A percentile compares a stretch with the other conserved stretches of the same genome.
Conservation (phyloP, 2,113 vertebrate genomes). For the Passer montanus region DNA sequence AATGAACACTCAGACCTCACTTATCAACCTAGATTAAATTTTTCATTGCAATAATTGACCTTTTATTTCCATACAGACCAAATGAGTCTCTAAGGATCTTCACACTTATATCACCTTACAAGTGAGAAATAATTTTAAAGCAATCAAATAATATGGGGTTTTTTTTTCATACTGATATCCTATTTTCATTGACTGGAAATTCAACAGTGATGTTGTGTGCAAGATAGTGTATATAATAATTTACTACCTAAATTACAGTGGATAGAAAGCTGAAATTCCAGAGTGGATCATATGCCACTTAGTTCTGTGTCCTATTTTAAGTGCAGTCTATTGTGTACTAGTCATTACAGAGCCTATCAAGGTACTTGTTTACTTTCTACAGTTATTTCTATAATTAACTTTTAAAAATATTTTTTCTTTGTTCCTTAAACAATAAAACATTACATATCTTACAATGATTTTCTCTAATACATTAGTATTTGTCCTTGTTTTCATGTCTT, state of each 20-base stretch:
- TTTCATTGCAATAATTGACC: not conserved
- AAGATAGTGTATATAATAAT: not conserved
- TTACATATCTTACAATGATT: not conserved
- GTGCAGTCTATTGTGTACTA: rapidly evolving
- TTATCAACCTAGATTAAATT: not conserved
- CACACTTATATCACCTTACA: not conserved
- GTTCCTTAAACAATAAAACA: not conserved
- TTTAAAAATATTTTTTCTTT: not conserved
- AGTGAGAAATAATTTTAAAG: not conserved
- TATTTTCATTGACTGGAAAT: not conserved
- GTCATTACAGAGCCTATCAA: rapidly evolving
- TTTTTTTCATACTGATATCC: not conserved
- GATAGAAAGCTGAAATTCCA: not conserved
- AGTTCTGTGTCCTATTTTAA: not conserved
- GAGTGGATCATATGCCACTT: not conserved
- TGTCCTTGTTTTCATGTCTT: not conserved
- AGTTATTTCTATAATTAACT: not conserved
- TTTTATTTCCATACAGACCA: not conserved
- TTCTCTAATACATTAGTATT: not conserved
- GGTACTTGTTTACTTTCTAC: not conserved
- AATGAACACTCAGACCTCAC: not conserved
- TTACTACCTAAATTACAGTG: not conserved
- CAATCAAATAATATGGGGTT: not conserved
- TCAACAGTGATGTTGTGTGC: not conserved
- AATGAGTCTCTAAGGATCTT: not conserved